Percentiles rank a stretch among this genome's conserved stretches.
phyloP scores from a whole-genome alignment of 2,113 vertebrate genomes.

The Oceanites oceanicus region DNA sequence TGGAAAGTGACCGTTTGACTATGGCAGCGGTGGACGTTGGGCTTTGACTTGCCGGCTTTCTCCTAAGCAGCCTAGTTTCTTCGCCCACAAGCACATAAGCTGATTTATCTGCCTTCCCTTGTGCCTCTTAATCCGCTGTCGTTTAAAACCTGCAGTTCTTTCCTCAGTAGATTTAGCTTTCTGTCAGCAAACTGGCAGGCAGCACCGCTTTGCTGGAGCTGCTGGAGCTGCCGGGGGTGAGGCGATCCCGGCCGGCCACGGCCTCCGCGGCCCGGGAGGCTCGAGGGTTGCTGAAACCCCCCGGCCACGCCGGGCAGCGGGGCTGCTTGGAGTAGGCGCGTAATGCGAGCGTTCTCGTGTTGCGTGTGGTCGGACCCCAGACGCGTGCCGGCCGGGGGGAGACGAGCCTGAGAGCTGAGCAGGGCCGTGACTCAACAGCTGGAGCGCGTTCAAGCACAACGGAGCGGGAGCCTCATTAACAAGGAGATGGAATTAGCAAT shows the following conservation, averaged over 20 bases:
- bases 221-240: background rate
- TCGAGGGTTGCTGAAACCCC: accelerated
- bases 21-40: background rate
- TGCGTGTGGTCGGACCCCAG: background rate
- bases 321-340: background rate
- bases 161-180: background rate
- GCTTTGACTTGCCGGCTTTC: background rate
- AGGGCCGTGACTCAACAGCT: background rate
- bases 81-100: background rate
- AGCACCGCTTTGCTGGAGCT: background rate
- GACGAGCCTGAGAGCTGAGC: background rate
- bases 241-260: accelerated
- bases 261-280: accelerated
- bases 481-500: background rate
- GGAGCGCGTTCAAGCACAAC: background rate
- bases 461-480: background rate
- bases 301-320: background rate
- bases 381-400: background rate
- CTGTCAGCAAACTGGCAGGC: background rate
- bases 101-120: slow-evolving; percentile 9
- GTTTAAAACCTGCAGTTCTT: background rate
- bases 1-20: background rate
- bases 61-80: slow-evolving; percentile 4
- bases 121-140: background rate
- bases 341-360: background rate